A percentile compares a stretch with the other conserved stretches of the same genome.
These are phyloP conservation scores for Sciurus vulgaris DNA, from an alignment of 2,797 vertebrate species.

Conservation along the genomic window DNA sequence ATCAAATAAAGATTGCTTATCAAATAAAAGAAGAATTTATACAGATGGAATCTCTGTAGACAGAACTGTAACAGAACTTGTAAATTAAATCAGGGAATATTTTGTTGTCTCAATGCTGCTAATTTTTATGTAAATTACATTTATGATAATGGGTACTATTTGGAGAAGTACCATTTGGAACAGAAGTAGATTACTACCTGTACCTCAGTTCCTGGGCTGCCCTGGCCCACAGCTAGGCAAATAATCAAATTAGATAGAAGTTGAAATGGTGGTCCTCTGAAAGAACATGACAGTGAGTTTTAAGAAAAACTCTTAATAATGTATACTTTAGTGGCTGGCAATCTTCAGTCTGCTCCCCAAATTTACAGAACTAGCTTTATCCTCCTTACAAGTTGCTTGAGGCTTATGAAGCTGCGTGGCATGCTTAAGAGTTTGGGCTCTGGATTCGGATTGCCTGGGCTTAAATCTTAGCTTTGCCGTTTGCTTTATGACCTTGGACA, in stretches of 20 bases:
- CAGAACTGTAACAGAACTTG: constrained; percentile 48
- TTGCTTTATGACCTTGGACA: neutral
- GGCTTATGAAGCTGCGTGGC: neutral
- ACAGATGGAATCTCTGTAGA: neutral
- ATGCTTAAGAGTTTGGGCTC: neutral
- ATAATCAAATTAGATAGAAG: neutral
- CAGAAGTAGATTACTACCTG: constrained; percentile 2
- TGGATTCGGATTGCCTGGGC: neutral
- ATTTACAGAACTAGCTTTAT: constrained; percentile 74
- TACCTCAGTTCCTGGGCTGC: neutral
- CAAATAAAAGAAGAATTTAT: constrained; percentile 5
- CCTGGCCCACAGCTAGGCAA: neutral
- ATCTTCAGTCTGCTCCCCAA: constrained; percentile 72
- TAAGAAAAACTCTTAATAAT: constrained; percentile 72
- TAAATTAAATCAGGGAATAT: constrained; percentile 42
- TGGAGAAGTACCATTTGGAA: constrained; percentile 25
- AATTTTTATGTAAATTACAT: constrained; percentile 53
- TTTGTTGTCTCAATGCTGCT: constrained; percentile 58
- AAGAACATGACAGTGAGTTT: constrained; percentile 68
- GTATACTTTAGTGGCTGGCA: constrained; percentile 74
- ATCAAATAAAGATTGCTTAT: constrained; percentile 39
- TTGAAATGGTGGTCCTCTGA: neutral
- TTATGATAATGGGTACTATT: constrained; percentile 5
- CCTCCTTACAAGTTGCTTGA: constrained; percentile 55
- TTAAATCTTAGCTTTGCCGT: neutral